Conservation (phyloP, 2,797 vertebrate genomes). For the Ctenopoma kingsleyae region DNA sequence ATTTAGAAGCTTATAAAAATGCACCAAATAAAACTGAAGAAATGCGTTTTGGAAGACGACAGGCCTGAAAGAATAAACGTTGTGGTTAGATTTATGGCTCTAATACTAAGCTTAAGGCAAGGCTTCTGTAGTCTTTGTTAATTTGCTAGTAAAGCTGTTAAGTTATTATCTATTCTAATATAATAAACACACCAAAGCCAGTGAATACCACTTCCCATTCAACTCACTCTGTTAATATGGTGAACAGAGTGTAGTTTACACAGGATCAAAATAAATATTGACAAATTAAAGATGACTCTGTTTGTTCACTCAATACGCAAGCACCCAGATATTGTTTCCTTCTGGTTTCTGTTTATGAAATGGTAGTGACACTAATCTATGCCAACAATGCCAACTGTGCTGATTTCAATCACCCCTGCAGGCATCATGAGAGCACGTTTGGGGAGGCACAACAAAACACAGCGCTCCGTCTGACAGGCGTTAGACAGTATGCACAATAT, state of each 20-base stretch:
- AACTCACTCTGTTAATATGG: neutral
- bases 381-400: conserved; percentile 53
- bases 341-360: conserved; percentile 42
- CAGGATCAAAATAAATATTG: conserved; percentile 14
- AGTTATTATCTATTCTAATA: neutral
- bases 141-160: neutral
- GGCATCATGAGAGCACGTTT: conserved; percentile 32
- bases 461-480: conserved; percentile 40
- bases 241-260: neutral
- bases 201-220: neutral
- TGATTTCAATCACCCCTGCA: conserved; percentile 7
- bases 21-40: conserved; percentile 15
- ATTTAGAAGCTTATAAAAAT: conserved; percentile 48
- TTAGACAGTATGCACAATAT: conserved; percentile 8
- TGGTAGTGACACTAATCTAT: conserved; percentile 54
- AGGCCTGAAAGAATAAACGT: conserved; percentile 1
- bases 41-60: conserved; percentile 15
- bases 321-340: conserved; percentile 35
- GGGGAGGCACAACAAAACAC: conserved; percentile 40
- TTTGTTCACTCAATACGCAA: conserved; percentile 4
- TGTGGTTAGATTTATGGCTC: conserved; percentile 2
- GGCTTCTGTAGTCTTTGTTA: neutral
- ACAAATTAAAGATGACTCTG: neutral
- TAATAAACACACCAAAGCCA: neutral
- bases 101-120: neutral